Conservation (phyloP, 2,797 vertebrate genomes). For the Leuciscus waleckii region DNA sequence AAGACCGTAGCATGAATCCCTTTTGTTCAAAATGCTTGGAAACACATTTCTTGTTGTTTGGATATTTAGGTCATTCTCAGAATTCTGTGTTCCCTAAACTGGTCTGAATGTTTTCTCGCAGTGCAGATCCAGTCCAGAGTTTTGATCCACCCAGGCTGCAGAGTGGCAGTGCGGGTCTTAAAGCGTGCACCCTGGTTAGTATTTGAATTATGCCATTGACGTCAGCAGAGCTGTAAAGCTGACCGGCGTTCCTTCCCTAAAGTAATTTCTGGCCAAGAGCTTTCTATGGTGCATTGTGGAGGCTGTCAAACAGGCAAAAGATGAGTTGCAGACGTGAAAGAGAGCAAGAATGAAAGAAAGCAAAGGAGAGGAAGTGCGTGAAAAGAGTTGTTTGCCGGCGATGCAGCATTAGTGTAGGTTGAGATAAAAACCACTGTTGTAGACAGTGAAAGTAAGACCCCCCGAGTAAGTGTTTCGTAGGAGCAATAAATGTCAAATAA, state of each 20-base stretch:
- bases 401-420: conserved; percentile 41
- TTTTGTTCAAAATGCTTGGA: not conserved
- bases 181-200: conserved; percentile 92
- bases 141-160: conserved; percentile 63
- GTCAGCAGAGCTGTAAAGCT: conserved; percentile 99
- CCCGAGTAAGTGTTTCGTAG: not conserved
- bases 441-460: conserved; percentile 5
- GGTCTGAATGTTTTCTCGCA: not conserved
- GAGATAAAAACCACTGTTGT: conserved; percentile 21
- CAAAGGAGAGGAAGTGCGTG: conserved; percentile 30
- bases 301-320: conserved; percentile 82
- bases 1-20: too few relatives aligned
- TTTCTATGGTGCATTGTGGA: conserved; percentile 85
- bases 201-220: conserved; percentile 99
- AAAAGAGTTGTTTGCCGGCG: conserved; percentile 36
- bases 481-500: conserved; percentile 36
- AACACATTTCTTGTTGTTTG: not conserved
- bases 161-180: conserved; percentile 79
- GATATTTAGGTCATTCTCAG: not conserved
- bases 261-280: conserved; percentile 82
- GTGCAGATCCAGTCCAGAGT: conserved; percentile 69
- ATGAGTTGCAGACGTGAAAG: conserved; percentile 67
- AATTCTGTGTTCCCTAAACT: not conserved
- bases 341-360: conserved; percentile 19
- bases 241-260: conserved; percentile 87